phyloP scores from a whole-genome alignment of 2,888 invertebrate species.

The Plutella xylostella region DNA sequence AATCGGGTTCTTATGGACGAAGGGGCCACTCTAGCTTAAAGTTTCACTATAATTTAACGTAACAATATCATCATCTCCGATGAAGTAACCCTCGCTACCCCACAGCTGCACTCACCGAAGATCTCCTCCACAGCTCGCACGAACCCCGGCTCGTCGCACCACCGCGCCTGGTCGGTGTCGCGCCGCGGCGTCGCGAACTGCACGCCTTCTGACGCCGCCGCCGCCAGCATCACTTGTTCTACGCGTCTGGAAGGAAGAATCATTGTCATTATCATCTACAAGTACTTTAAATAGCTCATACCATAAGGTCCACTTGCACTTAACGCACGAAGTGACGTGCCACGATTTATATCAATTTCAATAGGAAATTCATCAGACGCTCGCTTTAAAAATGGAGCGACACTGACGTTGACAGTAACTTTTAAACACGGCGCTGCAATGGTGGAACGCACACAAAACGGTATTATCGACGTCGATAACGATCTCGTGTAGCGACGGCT shows the following conservation, averaged over 20 bases:
- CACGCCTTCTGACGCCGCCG: constrained; percentile 55
- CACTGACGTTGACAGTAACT: no score
- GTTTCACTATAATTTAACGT: no score
- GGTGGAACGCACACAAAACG: no score
- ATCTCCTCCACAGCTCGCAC: constrained; percentile 40
- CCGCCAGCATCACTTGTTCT: constrained; percentile 46
- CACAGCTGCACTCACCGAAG: constrained; percentile 32
- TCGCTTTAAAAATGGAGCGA: not conserved
- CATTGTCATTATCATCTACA: not conserved
- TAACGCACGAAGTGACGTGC: no score
- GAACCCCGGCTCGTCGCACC: constrained; percentile 40
- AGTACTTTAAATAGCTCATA: no score
- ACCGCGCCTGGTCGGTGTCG: constrained; percentile 29
- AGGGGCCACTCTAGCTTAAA: no score
- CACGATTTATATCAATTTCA: not conserved
- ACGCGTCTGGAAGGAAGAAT: constrained; percentile 30
- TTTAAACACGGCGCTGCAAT: no score
- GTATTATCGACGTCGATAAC: no score
- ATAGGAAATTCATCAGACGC: not conserved
- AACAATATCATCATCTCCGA: not conserved
- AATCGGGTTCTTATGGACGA: no score
- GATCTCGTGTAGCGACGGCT: no score
- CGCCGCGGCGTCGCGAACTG: constrained; percentile 29
- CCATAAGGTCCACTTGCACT: no score
- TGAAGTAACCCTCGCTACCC: not conserved